Evolutionary conservation across 2,797 vertebrate species (phyloP).

Genomic region (Esox lucius): DNA sequence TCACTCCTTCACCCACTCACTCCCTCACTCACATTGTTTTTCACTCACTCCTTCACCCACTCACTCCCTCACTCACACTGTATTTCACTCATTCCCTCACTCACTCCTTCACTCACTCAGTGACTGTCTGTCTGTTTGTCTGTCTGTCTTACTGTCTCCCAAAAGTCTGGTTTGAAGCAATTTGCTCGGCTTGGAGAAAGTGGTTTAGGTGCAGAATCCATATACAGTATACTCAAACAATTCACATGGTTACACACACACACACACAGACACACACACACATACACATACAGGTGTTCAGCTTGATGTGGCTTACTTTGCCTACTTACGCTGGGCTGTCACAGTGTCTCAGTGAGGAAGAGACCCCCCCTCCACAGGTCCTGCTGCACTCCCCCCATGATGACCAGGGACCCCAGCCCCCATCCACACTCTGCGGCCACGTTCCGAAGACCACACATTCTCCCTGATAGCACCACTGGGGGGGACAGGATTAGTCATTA

Average conservation of each 20-base stretch:
- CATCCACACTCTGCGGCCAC: constrained; percentile 92
- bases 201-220: too few relatives aligned
- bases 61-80: too few relatives aligned
- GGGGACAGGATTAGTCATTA: neutral
- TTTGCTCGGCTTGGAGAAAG: too few relatives aligned
- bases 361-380: constrained; percentile 97
- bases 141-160: too few relatives aligned
- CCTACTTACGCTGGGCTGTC: constrained; percentile 99
- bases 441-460: constrained; percentile 94
- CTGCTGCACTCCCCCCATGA: constrained; percentile 97
- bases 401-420: constrained; percentile 96
- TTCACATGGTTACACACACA: constrained; percentile 23
- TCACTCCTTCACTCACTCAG: too few relatives aligned
- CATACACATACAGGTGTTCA: constrained; percentile 66
- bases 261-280: constrained; percentile 17
- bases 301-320: constrained; percentile 98
- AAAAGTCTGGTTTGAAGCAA: too few relatives aligned
- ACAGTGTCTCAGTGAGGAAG: constrained; percentile 98
- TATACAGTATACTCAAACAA: too few relatives aligned
- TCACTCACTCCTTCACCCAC: too few relatives aligned
- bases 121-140: too few relatives aligned
- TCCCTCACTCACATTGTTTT: too few relatives aligned
- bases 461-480: constrained; percentile 97
- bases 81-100: too few relatives aligned
- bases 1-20: too few relatives aligned